Conservation (phyloP, 2,797 vertebrate species). For the Trachops cirrhosus region DNA sequence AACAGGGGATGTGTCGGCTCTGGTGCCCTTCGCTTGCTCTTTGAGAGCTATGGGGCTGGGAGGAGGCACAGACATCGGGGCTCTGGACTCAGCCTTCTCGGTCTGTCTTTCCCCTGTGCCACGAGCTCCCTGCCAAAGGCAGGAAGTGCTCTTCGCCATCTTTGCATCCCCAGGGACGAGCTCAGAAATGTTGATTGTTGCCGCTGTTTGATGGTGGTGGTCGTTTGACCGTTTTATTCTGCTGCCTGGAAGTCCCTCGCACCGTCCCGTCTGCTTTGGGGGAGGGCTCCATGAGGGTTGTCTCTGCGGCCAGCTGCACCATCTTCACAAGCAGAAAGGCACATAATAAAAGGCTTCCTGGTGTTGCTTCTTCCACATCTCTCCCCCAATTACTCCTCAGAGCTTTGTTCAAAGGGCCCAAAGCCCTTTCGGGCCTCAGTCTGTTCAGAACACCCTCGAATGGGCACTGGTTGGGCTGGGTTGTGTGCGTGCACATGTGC, state of each 20-base stretch:
- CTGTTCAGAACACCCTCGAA: neutral
- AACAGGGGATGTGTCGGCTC: neutral
- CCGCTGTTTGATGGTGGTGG: rapidly evolving
- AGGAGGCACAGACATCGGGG: neutral
- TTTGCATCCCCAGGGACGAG: neutral
- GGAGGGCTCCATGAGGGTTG: rapidly evolving
- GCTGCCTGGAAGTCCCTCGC: neutral
- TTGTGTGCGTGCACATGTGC: rapidly evolving
- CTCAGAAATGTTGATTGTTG: neutral
- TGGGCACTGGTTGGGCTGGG: neutral
- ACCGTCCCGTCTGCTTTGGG: neutral
- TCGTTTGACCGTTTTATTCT: neutral
- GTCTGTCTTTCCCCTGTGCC: neutral
- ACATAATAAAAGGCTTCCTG: neutral
- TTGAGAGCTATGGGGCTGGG: neutral
- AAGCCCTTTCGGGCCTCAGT: neutral
- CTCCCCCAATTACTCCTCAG: neutral
- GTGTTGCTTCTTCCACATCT: neutral
- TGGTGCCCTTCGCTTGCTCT: neutral
- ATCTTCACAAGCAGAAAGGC: neutral
- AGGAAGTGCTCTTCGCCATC: neutral
- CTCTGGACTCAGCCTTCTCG: neutral
- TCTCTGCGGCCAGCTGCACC: neutral
- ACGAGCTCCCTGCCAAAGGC: neutral
- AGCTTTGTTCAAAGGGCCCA: neutral